These are phyloP conservation scores for Lithophane socia DNA, from an alignment of 2,888 invertebrate genomes.

Conservation along the genomic window DNA sequence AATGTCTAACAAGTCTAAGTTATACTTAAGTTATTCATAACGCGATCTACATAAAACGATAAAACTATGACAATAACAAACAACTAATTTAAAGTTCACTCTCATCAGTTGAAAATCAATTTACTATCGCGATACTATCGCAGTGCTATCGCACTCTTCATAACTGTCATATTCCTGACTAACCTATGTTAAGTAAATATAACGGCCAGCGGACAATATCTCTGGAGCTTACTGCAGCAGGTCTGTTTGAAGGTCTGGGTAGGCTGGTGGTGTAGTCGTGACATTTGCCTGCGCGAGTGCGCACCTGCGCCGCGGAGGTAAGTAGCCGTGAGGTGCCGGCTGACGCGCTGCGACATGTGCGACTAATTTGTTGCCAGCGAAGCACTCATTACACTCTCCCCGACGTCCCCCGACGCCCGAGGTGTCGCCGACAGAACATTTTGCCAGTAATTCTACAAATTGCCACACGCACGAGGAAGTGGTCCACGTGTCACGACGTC, in stretches of 20 bases:
- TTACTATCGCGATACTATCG: slow-evolving; percentile 68
- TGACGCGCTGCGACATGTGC: slow-evolving; percentile 87
- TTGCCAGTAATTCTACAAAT: slow-evolving; percentile 85
- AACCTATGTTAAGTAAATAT: slow-evolving; percentile 61
- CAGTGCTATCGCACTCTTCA: slow-evolving; percentile 69
- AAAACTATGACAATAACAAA: slow-evolving; percentile 60
- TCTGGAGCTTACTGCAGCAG: slow-evolving; percentile 3
- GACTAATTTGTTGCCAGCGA: slow-evolving; percentile 87
- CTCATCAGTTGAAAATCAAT: slow-evolving; percentile 73
- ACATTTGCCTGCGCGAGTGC: slow-evolving; percentile 80
- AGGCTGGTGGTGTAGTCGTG: slow-evolving; percentile 70
- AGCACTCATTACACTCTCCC: slow-evolving; percentile 84
- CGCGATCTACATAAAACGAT: slow-evolving; percentile 60
- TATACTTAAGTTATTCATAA: slow-evolving; percentile 50
- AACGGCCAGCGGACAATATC: slow-evolving; percentile 51
- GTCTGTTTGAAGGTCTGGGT: slow-evolving; percentile 46
- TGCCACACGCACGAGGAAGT: slow-evolving; percentile 83
- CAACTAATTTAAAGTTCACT: slow-evolving; percentile 64
- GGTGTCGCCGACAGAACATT: slow-evolving; percentile 86
- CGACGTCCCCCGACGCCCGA: slow-evolving; percentile 86
- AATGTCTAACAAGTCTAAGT: slow-evolving; percentile 32
- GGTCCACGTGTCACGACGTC: slow-evolving; percentile 71
- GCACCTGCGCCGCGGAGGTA: slow-evolving; percentile 82
- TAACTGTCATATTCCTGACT: slow-evolving; percentile 70
- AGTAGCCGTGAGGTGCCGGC: slow-evolving; percentile 82